Evolutionary conservation across 1,140 invertebrate genomes (phyloP).

Genomic region (Tachypleus tridentatus): DNA sequence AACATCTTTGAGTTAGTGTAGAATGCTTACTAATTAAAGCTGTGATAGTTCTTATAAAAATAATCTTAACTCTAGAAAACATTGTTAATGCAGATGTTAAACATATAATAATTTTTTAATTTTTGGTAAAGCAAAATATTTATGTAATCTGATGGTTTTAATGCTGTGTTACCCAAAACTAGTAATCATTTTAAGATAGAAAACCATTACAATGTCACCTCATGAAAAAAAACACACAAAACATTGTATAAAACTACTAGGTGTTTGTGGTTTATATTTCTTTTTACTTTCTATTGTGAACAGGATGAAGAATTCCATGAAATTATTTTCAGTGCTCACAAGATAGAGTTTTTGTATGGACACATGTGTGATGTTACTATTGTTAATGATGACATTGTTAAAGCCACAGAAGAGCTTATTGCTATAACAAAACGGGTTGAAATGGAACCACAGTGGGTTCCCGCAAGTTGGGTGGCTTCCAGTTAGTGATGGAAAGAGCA

Average conservation of each 20-base stretch:
- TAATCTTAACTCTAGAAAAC: too few species aligned
- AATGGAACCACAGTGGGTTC: conserved; percentile 91
- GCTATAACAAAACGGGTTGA: conserved; percentile 70
- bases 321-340: conserved; percentile 69
- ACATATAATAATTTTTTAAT: too few species aligned
- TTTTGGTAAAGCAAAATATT: neutral
- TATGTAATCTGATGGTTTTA: conserved; percentile 27
- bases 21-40: too few species aligned
- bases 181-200: neutral
- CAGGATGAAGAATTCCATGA: conserved; percentile 88
- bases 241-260: conserved; percentile 2
- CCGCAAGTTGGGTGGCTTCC: conserved; percentile 59
- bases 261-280: conserved; percentile 11
- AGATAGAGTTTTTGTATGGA: conserved; percentile 87
- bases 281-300: conserved; percentile 21
- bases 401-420: conserved; percentile 75
- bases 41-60: too few species aligned
- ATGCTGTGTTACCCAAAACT: neutral
- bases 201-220: neutral
- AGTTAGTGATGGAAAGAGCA: too few species aligned
- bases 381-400: conserved; percentile 75
- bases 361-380: conserved; percentile 91
- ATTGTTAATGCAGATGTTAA: too few species aligned
- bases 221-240: neutral
- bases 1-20: too few species aligned